Base-by-base conservation (phyloP, 2,888 invertebrate genomes). In the Plebejus melissa region DNA sequence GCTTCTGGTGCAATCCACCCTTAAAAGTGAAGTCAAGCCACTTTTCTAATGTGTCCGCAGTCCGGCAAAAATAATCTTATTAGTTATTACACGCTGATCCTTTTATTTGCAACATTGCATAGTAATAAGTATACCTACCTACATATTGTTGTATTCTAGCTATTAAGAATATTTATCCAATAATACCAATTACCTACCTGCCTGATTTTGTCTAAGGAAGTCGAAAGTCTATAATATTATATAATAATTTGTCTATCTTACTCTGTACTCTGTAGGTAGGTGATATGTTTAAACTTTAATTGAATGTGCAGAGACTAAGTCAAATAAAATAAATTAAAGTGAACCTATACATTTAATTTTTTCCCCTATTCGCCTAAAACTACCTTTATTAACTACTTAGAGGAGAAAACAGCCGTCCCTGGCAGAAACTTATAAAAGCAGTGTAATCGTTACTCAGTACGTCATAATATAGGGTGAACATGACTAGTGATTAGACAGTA, bases 301-400 rank as follows among this genome's bases (percentile, higher is more conserved):
- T 75, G 72, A 54, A 72, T 77, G 74, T 76, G 77, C 76, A 65
- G 72, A 71, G 77, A 74, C 77, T 77, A 77, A 77, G 77, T 77
- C 77, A 77, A 76, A 76, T 60, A 32, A 71, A 75, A 70, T 72
- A 58, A 71, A 57, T 60, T 41, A 72, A 50, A 54, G 65, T 65
- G 16, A 28, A 65, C 13, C 65, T 28, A 36, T 32, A 32, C 1
- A 65, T 36, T 65, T 13, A 1, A 32, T 65, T 32, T 65, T 11
- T 65, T 32, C 16, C 9, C 9, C 28, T 36, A 32, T 16, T 54
- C 3, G 13, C 54, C 3, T 13, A 50, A 32, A 32, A 32, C 32
- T 32, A 32, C 32, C 32, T 32, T 32, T 32, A 32, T 32, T 13
- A 11, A 11, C 46, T 38, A 41, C 9, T 41, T 41, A 41, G 41